Evolutionary conservation across 2,797 vertebrate genomes (phyloP).

Genomic region (Sciurus vulgaris): DNA sequence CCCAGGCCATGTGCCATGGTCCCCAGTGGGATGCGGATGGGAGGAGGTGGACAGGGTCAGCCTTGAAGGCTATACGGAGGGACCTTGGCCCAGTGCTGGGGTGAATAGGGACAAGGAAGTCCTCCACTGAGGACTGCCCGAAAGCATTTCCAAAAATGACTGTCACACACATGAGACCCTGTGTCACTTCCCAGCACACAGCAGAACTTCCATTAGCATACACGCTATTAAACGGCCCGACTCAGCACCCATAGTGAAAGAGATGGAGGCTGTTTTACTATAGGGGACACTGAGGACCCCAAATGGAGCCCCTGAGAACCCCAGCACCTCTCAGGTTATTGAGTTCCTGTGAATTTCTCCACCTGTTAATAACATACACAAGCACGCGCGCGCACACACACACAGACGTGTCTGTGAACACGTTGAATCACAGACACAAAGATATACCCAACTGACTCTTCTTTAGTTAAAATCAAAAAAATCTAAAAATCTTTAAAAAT

Average conservation of each 20-base stretch:
- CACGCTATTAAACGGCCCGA: accelerated
- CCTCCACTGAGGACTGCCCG: neutral
- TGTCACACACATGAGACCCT: accelerated
- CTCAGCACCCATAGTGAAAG: neutral
- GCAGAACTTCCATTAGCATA: neutral
- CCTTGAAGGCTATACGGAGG: neutral
- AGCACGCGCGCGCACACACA: too few species aligned
- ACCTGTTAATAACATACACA: neutral
- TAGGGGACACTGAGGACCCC: neutral
- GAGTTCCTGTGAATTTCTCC: neutral
- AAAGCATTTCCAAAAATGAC: neutral
- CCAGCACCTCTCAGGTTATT: neutral
- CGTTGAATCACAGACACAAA: neutral
- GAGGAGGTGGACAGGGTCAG: accelerated
- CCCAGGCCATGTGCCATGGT: neutral
- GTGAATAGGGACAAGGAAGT: neutral
- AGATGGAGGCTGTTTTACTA: neutral
- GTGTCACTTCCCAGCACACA: neutral
- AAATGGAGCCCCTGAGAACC: neutral
- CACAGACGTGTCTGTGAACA: neutral
- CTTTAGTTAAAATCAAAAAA: neutral
- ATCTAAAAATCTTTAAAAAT: neutral
- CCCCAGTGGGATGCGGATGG: neutral
- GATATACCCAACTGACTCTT: neutral
- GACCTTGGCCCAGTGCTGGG: accelerated